A percentile compares a stretch with the other conserved stretches of the same genome.
phyloP scores from a whole-genome alignment of 1,140 invertebrate genomes.

The Pemphigus obesinymphae region DNA sequence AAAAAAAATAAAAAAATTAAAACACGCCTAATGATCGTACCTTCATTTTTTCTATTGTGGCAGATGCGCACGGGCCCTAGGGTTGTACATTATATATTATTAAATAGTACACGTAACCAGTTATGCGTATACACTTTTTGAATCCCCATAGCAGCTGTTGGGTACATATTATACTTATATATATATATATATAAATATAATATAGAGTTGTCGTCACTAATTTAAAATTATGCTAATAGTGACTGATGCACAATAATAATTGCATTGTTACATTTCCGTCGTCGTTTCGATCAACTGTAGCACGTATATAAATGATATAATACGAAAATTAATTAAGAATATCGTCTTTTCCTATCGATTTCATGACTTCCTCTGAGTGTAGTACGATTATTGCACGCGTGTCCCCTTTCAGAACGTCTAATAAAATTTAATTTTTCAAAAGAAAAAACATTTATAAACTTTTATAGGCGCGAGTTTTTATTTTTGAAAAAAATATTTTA shows the following conservation, averaged over 20 bases:
- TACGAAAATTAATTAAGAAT: slow-evolving; percentile 13
- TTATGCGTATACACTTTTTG: background rate
- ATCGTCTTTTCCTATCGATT: background rate
- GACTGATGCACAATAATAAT: background rate
- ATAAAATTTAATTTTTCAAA: slow-evolving; percentile 15
- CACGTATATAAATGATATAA: no score
- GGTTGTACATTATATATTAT: background rate
- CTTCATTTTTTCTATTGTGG: background rate
- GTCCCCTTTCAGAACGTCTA: background rate
- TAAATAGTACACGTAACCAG: background rate
- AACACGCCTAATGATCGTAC: background rate
- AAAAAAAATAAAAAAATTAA: background rate
- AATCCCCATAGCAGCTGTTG: background rate
- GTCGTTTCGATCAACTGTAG: no score
- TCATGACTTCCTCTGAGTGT: background rate
- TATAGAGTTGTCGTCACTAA: background rate
- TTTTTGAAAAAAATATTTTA: no score
- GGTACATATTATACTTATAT: background rate
- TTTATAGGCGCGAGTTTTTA: background rate
- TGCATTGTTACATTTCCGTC: background rate
- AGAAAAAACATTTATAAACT: slow-evolving; percentile 20
- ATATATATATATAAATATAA: background rate
- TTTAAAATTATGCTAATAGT: slow-evolving; percentile 28
- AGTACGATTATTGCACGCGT: background rate
- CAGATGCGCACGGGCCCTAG: slow-evolving; percentile 15